These are phyloP conservation scores for Abscondita cerata DNA, from an alignment of 2,888 invertebrate genomes.

Conservation along the genomic window DNA sequence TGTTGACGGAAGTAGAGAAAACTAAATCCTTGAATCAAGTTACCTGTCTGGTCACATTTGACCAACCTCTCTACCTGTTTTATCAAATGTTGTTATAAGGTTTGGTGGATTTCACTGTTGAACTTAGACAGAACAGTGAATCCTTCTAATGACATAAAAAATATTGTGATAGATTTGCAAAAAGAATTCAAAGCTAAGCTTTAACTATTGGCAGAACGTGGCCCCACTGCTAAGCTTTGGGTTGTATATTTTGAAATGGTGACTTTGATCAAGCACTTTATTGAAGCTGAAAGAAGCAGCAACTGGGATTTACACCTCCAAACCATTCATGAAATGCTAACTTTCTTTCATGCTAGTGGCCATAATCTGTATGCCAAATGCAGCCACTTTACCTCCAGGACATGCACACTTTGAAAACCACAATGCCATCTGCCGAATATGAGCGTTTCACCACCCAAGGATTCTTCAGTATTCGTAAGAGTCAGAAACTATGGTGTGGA, in stretches of 20 bases:
- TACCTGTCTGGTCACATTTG: neutral
- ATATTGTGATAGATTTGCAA: slow-evolving; percentile 10
- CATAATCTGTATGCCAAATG: slow-evolving; percentile 17
- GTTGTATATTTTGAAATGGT: slow-evolving; percentile 13
- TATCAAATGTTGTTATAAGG: neutral
- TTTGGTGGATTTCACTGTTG: neutral
- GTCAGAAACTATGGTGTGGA: slow-evolving; percentile 14
- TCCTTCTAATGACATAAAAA: slow-evolving; percentile 13
- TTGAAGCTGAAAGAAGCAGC: slow-evolving; percentile 12
- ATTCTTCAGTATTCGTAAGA: slow-evolving; percentile 14
- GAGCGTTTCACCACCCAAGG: slow-evolving; percentile 14
- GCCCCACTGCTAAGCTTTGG: neutral
- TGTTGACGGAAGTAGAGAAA: too few relatives aligned
- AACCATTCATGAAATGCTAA: slow-evolving; percentile 14
- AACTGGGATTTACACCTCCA: slow-evolving; percentile 17
- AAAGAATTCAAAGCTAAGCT: slow-evolving; percentile 13
- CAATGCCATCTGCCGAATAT: slow-evolving; percentile 7
- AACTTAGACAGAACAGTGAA: slow-evolving; percentile 17
- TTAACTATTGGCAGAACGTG: slow-evolving; percentile 15
- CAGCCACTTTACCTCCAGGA: slow-evolving; percentile 15
- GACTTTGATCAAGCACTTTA: too few relatives aligned
- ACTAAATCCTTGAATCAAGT: neutral
- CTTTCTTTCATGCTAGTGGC: slow-evolving; percentile 13
- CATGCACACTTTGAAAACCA: slow-evolving; percentile 13
- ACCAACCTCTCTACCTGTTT: neutral